Evolutionary conservation across 2,797 vertebrate species (phyloP).

Genomic region (Eospalax fontanierii): DNA sequence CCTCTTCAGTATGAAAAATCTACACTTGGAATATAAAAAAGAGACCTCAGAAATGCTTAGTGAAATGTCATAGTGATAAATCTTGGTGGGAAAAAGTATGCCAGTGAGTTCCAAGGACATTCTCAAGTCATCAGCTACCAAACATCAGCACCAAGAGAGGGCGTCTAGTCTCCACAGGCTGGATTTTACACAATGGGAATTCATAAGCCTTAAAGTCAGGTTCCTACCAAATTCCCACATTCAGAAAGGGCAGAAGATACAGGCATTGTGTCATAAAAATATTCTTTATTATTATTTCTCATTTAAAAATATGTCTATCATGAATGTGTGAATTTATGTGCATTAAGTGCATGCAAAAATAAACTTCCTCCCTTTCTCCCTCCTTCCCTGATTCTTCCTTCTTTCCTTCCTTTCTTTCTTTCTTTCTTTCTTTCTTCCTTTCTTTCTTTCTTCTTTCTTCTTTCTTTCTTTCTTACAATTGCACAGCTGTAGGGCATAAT

Average conservation of each 20-base stretch:
- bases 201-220: background rate
- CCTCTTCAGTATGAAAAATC: background rate
- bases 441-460: too few species aligned
- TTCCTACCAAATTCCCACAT: background rate
- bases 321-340: background rate
- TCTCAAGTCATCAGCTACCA: background rate
- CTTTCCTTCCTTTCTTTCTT: too few species aligned
- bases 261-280: background rate
- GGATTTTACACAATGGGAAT: background rate
- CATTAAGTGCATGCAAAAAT: background rate
- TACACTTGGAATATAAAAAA: background rate
- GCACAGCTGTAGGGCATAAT: too few species aligned
- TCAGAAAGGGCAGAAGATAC: background rate
- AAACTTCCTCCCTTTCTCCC: background rate
- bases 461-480: too few species aligned
- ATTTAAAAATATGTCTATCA: background rate
- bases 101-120: background rate
- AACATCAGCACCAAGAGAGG: background rate
- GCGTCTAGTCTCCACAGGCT: background rate
- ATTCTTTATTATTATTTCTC: background rate
- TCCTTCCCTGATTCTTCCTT: too few species aligned
- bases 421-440: too few species aligned
- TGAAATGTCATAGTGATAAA: background rate
- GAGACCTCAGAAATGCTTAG: background rate
- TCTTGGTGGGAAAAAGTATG: background rate